Percentiles rank a stretch among this genome's conserved stretches.
Conservation (phyloP, 2,888 invertebrate genomes). For the Lobophora halterata region DNA sequence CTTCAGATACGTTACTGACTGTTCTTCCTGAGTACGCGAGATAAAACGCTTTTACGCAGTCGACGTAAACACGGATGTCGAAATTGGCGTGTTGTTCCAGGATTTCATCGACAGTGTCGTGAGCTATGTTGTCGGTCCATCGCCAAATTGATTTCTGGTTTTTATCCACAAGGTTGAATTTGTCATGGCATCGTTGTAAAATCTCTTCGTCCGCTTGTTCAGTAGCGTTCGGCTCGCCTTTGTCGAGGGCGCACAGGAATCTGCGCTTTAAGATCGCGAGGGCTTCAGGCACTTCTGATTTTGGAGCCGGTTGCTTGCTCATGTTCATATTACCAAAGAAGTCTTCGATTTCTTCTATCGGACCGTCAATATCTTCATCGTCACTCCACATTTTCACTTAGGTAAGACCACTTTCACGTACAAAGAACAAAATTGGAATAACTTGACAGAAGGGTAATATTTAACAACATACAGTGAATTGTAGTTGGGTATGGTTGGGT, state of each 20-base stretch:
- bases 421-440: too few species aligned
- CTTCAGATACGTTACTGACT: neutral
- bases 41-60: conserved; percentile 15
- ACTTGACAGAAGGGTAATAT: too few species aligned
- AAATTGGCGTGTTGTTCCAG: conserved; percentile 2
- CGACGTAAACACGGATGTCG: conserved; percentile 12
- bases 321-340: too few species aligned
- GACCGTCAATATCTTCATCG: too few species aligned
- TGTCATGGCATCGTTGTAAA: conserved; percentile 4
- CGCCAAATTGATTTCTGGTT: neutral
- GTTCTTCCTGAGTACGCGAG: conserved; percentile 13
- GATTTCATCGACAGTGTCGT: conserved; percentile 1
- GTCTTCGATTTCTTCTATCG: too few species aligned
- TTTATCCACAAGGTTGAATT: conserved; percentile 1
- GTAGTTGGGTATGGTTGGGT: too few species aligned
- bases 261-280: conserved; percentile 8
- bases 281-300: conserved; percentile 10
- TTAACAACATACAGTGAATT: too few species aligned
- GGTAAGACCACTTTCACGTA: too few species aligned
- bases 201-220: conserved; percentile 4
- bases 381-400: too few species aligned
- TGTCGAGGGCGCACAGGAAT: conserved; percentile 7
- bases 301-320: too few species aligned
- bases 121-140: conserved; percentile 5
- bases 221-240: neutral